These are phyloP conservation scores for Seriola quinqueradiata DNA, from an alignment of 2,113 vertebrate species.

Conservation along the genomic window DNA sequence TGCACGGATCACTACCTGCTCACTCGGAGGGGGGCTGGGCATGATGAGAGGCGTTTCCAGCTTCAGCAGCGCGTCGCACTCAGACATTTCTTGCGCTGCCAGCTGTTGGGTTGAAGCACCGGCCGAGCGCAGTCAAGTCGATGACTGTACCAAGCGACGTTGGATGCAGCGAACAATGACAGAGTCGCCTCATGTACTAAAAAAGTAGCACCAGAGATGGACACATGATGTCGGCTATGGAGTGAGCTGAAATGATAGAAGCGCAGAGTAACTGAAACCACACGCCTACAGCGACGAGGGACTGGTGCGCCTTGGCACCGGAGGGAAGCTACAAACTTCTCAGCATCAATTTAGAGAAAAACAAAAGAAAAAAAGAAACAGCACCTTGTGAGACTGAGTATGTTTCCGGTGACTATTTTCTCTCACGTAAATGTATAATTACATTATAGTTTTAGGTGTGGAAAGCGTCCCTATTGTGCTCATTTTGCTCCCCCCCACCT, in stretches of 20 bases:
- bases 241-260: constrained; percentile 6
- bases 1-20: constrained; percentile 43
- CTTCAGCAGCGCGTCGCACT: background rate
- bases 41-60: constrained; percentile 47
- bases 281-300: constrained; percentile 13
- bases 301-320: constrained; percentile 55
- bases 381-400: background rate
- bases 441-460: background rate
- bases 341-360: background rate
- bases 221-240: background rate
- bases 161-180: background rate
- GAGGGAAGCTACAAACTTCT: constrained; percentile 30
- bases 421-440: background rate
- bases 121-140: background rate
- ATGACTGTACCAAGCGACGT: too few relatives aligned
- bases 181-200: background rate
- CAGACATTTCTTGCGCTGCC: constrained; percentile 31
- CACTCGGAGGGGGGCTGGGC: background rate
- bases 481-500: background rate
- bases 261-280: constrained; percentile 14
- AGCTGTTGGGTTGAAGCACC: constrained; percentile 24
- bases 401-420: background rate
- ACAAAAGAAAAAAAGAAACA: background rate
- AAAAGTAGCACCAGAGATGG: background rate
- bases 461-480: constrained; percentile 20